Base-by-base conservation (phyloP, 1,140 invertebrate species). In the Lineus longissimus region DNA sequence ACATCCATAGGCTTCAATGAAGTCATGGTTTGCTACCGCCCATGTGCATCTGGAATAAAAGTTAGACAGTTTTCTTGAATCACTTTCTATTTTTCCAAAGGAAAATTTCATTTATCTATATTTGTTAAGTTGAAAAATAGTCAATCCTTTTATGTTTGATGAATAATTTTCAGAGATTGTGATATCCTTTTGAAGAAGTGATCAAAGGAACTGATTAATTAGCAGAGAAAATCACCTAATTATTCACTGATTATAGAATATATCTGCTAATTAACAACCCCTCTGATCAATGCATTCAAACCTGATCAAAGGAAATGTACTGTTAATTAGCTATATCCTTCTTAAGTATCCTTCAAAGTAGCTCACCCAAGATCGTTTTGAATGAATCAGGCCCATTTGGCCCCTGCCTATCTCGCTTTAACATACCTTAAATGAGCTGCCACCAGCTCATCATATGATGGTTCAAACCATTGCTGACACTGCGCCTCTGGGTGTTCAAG, bases 361-460 rank as follows among this genome's bases (percentile, higher is more conserved):
- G 33, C 33, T 36, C 33, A 36, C 33, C 15, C 33, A 36, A 36
- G 33, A 36, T 7, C 33, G 15, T 36, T 15, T 7, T 36, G 33
- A 7, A 36, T 36, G 33, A 36, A 36, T 7, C 6, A 36, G 33
- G 33, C 6, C n/a, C n/a, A n/a, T n/a, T n/a, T n/a, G n/a, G n/a
- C n/a, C n/a, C n/a, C n/a, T n/a, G n/a, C n/a, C n/a, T n/a, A 27
- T 51, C 25, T 51, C n/a, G 33, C 33, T 36, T 43, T 11, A 43
- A 41, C 61, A 72, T 80, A 87, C 85, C 88, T 89, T n/a, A 95
- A 82, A 79, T 96, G 92, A 47, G 85, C 85, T 61, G 87, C 83
- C 33, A 94, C 86, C 29, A 95, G 83, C 73, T 95, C 92, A 76
- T 93, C 89, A 56, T 92, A 83, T 7, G 91, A 90, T 27, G 86